Conservation (phyloP, 2,797 vertebrate genomes). For the Mus spretus region DNA sequence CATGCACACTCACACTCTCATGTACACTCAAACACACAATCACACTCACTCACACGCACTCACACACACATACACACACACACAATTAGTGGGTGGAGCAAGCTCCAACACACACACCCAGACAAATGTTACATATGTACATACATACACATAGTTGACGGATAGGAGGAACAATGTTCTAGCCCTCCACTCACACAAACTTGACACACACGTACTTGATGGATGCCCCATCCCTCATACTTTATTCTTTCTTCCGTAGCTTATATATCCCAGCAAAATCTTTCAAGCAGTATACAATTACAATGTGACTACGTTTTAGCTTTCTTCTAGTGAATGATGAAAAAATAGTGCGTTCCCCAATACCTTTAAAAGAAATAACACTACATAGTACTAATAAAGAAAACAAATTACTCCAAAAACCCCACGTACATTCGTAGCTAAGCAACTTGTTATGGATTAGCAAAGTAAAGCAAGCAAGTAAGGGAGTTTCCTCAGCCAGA, state of each 20-base stretch:
- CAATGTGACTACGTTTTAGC: neutral
- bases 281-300: neutral
- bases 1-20: too few relatives aligned
- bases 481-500: neutral
- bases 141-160: neutral
- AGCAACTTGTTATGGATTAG: neutral
- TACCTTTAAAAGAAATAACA: neutral
- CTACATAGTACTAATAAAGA: neutral
- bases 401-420: neutral
- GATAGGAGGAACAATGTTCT: neutral
- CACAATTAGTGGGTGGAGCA: neutral
- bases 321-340: neutral
- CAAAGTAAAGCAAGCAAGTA: neutral
- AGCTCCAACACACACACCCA: neutral
- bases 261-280: neutral
- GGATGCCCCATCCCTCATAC: neutral
- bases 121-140: neutral
- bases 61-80: neutral
- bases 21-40: too few relatives aligned
- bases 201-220: neutral
- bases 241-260: neutral
- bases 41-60: neutral
- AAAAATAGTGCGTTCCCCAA: neutral
- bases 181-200: neutral
- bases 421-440: neutral